phyloP scores from a whole-genome alignment of 1,140 invertebrate genomes.

The Liolophura sinensis region DNA sequence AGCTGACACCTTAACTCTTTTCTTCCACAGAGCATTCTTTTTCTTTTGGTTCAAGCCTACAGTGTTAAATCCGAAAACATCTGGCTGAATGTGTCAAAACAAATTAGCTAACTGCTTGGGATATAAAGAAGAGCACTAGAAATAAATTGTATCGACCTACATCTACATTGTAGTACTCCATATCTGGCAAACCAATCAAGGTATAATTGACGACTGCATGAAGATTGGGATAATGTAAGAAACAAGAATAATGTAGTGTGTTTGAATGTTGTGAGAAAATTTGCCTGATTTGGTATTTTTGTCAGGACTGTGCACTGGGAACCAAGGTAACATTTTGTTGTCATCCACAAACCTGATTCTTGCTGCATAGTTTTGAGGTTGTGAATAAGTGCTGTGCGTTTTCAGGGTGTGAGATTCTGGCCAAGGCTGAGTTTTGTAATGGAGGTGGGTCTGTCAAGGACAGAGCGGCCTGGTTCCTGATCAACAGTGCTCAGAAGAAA shows the following conservation, averaged over 20 bases:
- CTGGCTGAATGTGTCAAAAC: neutral
- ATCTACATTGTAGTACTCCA: neutral
- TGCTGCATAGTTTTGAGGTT: neutral
- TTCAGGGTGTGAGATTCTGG: conserved; percentile 57
- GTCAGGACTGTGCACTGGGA: neutral
- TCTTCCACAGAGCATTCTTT: neutral
- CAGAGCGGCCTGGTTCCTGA: conserved; percentile 55
- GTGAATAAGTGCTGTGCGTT: neutral
- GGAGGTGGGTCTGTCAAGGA: conserved; percentile 60
- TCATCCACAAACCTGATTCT: neutral
- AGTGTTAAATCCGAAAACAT: neutral
- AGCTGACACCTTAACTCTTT: neutral
- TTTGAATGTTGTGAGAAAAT: too few relatives aligned
- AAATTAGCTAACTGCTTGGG: neutral
- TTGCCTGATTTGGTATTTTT: neutral
- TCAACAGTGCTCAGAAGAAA: conserved; percentile 51
- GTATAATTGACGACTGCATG: too few relatives aligned
- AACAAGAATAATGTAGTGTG: too few relatives aligned
- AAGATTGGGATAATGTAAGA: too few relatives aligned
- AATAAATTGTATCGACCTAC: neutral
- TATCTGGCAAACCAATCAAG: too few relatives aligned
- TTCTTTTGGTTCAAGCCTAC: neutral
- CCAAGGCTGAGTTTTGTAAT: conserved; percentile 58
- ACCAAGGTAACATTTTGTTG: neutral
- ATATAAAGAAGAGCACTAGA: neutral